phyloP scores from a whole-genome alignment of 2,113 vertebrate genomes.

The Oenanthe melanoleuca region DNA sequence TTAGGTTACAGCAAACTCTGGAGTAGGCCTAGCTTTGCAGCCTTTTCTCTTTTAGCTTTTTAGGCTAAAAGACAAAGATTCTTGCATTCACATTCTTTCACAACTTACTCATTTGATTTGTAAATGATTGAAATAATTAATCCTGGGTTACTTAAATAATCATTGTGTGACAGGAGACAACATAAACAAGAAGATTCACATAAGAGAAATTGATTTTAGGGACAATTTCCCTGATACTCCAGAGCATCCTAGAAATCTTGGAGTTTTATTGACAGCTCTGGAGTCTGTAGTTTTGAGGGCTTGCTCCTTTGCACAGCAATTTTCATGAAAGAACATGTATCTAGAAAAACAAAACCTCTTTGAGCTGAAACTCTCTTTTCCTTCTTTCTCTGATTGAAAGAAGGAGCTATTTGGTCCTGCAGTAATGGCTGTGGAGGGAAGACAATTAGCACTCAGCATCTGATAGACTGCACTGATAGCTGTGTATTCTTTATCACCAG shows the following conservation, averaged over 20 bases:
- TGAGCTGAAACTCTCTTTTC: background rate
- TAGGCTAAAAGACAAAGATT: background rate
- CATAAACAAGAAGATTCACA: background rate
- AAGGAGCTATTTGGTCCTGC: background rate
- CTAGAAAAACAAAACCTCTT: background rate
- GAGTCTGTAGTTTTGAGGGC: background rate
- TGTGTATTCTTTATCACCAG: background rate
- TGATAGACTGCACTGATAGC: background rate
- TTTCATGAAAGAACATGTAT: background rate
- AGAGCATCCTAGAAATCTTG: background rate
- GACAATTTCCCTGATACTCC: background rate
- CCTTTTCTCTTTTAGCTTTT: background rate
- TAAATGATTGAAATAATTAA: background rate
- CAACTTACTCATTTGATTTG: background rate
- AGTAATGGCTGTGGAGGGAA: background rate
- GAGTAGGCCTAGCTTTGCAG: background rate
- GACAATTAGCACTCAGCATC: background rate
- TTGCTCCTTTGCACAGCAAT: background rate
- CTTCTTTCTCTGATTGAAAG: background rate
- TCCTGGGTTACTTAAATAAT: background rate
- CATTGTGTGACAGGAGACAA: background rate
- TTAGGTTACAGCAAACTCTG: background rate
- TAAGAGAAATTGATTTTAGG: background rate
- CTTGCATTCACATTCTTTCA: background rate
- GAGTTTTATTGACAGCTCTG: background rate